Evolutionary conservation across 2,888 invertebrate species (phyloP), one percentile per base, ranked within the genome.

Genomic region (Tiphia femorata): DNA sequence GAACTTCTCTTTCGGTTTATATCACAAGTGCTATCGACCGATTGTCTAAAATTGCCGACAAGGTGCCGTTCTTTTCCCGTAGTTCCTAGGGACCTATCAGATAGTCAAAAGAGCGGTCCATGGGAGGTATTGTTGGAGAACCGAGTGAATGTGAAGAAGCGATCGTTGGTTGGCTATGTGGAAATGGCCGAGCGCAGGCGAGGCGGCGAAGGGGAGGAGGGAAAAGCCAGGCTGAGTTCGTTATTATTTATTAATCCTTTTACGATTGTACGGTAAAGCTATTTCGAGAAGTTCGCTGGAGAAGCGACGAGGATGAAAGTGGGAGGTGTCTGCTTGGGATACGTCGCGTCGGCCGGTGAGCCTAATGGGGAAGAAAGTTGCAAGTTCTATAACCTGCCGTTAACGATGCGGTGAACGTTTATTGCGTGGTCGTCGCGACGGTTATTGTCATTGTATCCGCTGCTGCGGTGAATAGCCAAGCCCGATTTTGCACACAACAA

Each of bases 161-260:
- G 19, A 7, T 38, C 8, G 12, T 20, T 41, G 14, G 16, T 14
- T 8, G 25, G 16, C 14, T 6, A 10, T 21, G 14, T 25, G 20
- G 23, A 41, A 25, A 16, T 33, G 12, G 12, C 14, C 12, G 12
- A 14, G 33, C 33, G 33, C 12, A 33, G n/a, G n/a, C n/a, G n/a
- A n/a, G n/a, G 47, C 6, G 16, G 7, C 8, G n/a, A 27, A 21
- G 3, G 14, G 23, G 50, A 54, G 42, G 41, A 2, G 23, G 41
- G 23, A 5, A 30, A 30, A 8, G n/a, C 29, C n/a, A n/a, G n/a
- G n/a, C n/a, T n/a, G n/a, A 51, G 50, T 49, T 49, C 19, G 30
- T 59, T 59, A 60, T 75, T 67, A 67, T 72, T 75, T 73, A 67
- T 75, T 70, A 74, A 68, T 62, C 64, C 58, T 58, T 69, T 71